These are phyloP conservation scores for Ariolimax columbianus DNA, from an alignment of 2,888 invertebrate genomes.

Conservation along the genomic window DNA sequence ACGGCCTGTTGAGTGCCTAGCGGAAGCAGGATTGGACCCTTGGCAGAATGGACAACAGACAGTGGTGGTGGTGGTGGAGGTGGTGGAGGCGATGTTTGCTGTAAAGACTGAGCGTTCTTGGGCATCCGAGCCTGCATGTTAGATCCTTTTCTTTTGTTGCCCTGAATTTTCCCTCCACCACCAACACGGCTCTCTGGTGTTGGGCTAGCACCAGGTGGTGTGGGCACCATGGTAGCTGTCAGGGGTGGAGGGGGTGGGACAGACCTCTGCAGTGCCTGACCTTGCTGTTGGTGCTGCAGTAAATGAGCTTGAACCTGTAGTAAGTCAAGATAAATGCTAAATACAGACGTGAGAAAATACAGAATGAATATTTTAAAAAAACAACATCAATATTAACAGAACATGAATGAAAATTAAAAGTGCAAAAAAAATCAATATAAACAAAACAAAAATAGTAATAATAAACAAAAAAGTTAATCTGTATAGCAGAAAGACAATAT, in stretches of 20 bases:
- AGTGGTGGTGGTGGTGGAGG: conserved; percentile 55
- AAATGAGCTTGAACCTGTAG: conserved; percentile 60
- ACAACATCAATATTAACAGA: no score
- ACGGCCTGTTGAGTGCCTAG: conserved; percentile 45
- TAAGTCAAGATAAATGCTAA: no score
- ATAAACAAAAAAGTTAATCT: no score
- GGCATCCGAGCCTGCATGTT: conserved; percentile 45
- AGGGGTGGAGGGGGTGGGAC: conserved; percentile 44
- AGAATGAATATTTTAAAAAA: no score
- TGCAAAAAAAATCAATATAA: no score
- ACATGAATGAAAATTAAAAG: no score
- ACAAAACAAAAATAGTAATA: no score
- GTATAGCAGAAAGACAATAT: no score
- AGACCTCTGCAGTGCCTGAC: conserved; percentile 56
- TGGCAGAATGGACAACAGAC: conserved; percentile 39
- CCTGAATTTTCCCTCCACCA: conserved; percentile 52
- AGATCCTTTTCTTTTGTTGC: conserved; percentile 54
- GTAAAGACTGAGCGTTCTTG: conserved; percentile 44
- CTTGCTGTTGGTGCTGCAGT: conserved; percentile 68
- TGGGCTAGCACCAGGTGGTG: conserved; percentile 15
- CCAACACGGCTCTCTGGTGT: conserved; percentile 31
- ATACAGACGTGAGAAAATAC: no score
- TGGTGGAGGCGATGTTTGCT: conserved; percentile 54
- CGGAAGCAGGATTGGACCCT: conserved; percentile 26
- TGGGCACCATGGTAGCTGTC: conserved; percentile 6